A percentile compares a stretch with the other conserved stretches of the same genome.
Conservation (phyloP, 2,113 vertebrate genomes). For the Myocastor coypus region DNA sequence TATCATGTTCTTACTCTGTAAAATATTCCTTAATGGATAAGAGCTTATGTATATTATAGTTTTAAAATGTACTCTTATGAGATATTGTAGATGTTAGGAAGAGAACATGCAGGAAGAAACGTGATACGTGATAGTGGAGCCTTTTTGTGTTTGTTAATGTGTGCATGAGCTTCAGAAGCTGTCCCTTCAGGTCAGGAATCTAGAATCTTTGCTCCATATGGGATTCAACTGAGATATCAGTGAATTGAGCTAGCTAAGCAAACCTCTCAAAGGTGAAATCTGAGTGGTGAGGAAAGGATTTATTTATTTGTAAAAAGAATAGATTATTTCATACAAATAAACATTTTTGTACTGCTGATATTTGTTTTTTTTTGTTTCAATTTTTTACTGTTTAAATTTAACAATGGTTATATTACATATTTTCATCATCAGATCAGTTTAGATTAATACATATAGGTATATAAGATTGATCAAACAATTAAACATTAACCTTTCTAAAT, state of each 20-base stretch:
- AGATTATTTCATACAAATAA: background rate
- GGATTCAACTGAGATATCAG: background rate
- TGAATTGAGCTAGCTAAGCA: slow-evolving; percentile 27
- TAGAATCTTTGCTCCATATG: background rate
- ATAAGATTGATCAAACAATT: no score
- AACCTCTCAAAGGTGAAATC: background rate
- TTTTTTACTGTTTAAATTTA: no score
- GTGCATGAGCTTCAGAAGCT: background rate
- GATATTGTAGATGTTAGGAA: background rate
- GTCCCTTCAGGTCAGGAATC: background rate
- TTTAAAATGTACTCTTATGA: background rate
- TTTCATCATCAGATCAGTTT: no score
- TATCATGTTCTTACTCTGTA: slow-evolving; percentile 24
- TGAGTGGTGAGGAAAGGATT: background rate
- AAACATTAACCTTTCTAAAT: no score
- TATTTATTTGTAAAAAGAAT: background rate
- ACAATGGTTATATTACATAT: no score
- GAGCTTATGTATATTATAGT: background rate
- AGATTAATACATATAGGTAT: no score
- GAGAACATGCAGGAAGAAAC: background rate
- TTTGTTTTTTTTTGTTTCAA: no score
- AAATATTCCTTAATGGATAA: background rate
- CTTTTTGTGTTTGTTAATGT: background rate
- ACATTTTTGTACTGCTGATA: background rate
- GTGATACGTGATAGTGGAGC: background rate